phyloP scores from a whole-genome alignment of 35 echinoderm and acorn worm genomes.

The Lytechinus pictus region DNA sequence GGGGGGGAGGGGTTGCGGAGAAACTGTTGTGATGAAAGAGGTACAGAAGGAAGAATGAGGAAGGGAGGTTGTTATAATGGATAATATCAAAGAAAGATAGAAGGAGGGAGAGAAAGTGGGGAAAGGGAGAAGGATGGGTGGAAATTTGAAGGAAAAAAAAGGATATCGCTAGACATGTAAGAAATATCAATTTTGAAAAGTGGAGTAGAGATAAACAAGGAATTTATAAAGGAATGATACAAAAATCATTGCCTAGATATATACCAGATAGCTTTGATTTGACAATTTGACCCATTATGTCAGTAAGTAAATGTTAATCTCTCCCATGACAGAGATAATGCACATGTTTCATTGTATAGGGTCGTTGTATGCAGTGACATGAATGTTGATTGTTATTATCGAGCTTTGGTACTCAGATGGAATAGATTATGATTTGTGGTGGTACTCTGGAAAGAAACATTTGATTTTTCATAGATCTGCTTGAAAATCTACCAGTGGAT shows the following conservation, averaged over 20 bases:
- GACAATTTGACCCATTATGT: background rate
- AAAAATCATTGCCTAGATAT: background rate
- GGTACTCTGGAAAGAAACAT: background rate
- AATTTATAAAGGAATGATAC: background rate
- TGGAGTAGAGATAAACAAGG: background rate
- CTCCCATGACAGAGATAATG: background rate
- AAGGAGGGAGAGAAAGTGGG: too few species aligned
- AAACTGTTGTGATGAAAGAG: too few species aligned
- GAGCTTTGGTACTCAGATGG: background rate
- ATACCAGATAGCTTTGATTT: background rate
- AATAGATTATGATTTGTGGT: background rate
- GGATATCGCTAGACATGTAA: background rate
- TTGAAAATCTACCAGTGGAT: background rate
- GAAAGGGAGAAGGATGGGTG: too few species aligned
- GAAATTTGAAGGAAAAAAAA: background rate
- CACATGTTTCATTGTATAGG: background rate
- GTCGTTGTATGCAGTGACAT: background rate
- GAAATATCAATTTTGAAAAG: background rate
- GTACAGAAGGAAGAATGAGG: too few species aligned
- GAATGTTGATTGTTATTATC: background rate
- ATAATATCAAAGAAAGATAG: too few species aligned
- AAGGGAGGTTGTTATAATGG: too few species aligned
- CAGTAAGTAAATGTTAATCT: constrained; percentile 5
- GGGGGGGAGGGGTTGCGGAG: too few species aligned
- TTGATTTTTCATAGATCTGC: background rate